Conservation (phyloP, 2,113 vertebrate species). For the Sialia sialis region DNA sequence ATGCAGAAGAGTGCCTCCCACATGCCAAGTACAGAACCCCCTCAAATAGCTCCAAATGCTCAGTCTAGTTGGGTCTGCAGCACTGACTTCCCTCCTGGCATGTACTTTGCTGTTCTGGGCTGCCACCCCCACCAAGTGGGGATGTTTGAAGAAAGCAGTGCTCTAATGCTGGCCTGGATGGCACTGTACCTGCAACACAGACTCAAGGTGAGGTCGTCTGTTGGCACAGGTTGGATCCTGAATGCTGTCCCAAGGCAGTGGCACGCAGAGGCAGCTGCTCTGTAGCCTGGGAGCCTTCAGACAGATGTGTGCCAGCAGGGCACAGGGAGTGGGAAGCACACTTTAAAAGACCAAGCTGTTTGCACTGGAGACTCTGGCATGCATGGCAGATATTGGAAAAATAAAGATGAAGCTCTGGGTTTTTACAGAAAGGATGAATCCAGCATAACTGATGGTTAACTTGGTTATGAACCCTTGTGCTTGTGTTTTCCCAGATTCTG, state of each 20-base stretch:
- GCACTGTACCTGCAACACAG: fast-evolving
- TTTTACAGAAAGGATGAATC: background rate
- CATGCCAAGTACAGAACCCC: background rate
- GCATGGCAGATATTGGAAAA: background rate
- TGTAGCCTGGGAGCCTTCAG: background rate
- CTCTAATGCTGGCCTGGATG: background rate
- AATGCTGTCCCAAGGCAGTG: too few relatives aligned
- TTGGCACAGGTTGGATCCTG: background rate
- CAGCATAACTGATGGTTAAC: background rate
- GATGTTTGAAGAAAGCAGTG: background rate
- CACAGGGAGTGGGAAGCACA: fast-evolving
- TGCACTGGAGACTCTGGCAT: background rate
- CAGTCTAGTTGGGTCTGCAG: background rate
- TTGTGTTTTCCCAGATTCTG: background rate
- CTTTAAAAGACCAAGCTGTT: background rate
- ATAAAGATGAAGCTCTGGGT: background rate
- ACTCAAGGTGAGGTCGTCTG: background rate
- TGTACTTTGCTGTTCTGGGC: background rate
- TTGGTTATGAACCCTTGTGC: background rate
- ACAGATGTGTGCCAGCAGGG: background rate
- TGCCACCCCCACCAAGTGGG: fast-evolving
- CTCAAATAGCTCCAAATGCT: fast-evolving
- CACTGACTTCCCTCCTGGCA: too few relatives aligned
- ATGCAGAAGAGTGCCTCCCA: background rate
- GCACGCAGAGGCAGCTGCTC: background rate